These are phyloP conservation scores for Hapalemur alaotrensis DNA, from an alignment of 2,797 vertebrate species.

Conservation along the genomic window DNA sequence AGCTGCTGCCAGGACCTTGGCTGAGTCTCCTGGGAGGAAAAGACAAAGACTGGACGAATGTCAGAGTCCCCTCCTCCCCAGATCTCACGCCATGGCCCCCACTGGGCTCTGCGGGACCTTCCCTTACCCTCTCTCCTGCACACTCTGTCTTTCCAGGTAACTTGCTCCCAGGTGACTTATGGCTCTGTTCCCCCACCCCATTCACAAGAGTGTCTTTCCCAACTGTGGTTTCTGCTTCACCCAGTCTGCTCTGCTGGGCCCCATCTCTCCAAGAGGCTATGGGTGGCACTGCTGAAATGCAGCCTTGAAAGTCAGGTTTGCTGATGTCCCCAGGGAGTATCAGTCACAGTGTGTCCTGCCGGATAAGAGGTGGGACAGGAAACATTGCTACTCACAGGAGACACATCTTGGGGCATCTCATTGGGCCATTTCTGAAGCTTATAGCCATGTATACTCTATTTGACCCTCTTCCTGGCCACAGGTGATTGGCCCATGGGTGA, in stretches of 20 bases:
- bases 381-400: not conserved
- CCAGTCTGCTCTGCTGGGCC: not conserved
- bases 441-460: accelerated
- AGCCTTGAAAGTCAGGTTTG: not conserved
- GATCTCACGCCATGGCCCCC: not conserved
- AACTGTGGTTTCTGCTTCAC: not conserved
- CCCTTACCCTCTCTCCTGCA: not conserved
- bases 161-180: not conserved
- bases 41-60: not conserved
- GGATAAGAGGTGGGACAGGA: not conserved
- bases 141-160: not conserved
- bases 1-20: not conserved
- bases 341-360: not conserved
- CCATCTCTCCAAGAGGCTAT: not conserved
- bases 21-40: not conserved
- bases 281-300: not conserved
- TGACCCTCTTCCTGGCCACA: not conserved
- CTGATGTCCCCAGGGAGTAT: not conserved
- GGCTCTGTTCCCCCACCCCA: not conserved
- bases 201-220: not conserved
- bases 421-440: not conserved
- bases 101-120: not conserved
- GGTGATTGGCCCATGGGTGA: not conserved
- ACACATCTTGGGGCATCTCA: not conserved
- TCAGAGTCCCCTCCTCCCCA: not conserved